phyloP scores from a whole-genome alignment of 2,888 invertebrate genomes.

The Drosophila leonis region DNA sequence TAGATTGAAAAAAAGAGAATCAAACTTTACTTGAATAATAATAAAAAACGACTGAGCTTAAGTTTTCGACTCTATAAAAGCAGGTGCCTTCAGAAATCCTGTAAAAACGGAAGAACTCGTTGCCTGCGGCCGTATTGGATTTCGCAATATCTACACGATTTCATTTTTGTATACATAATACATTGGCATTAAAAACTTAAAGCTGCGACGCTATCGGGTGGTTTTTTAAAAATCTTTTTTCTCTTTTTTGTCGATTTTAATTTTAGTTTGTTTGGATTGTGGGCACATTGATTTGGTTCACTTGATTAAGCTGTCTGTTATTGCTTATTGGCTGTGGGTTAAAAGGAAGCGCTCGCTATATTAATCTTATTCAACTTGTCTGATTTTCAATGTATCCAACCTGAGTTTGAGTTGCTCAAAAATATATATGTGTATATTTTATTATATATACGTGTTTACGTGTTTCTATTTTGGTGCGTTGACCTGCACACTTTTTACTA shows the following conservation, averaged over 20 bases:
- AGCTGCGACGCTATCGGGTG: constrained; percentile 68
- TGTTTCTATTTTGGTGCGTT: constrained; percentile 45
- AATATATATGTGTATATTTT: constrained; percentile 59
- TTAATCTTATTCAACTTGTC: constrained; percentile 73
- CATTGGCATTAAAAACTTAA: constrained; percentile 62
- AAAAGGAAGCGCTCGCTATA: constrained; percentile 78
- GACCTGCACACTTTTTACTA: constrained; percentile 52
- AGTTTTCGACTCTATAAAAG: constrained; percentile 44
- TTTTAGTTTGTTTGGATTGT: constrained; percentile 33
- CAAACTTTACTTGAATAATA: constrained; percentile 31
- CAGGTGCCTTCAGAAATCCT: constrained; percentile 46
- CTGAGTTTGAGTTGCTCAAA: constrained; percentile 82
- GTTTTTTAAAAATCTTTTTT: constrained; percentile 32
- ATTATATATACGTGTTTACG: constrained; percentile 41
- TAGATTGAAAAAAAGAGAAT: constrained; percentile 20
- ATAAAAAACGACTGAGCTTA: constrained; percentile 33
- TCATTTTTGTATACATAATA: constrained; percentile 41
- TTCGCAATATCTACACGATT: constrained; percentile 32
- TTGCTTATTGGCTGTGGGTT: constrained; percentile 75
- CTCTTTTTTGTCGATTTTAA: constrained; percentile 15
- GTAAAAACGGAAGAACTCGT: constrained; percentile 46
- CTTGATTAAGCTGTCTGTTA: constrained; percentile 39
- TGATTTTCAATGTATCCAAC: constrained; percentile 81
- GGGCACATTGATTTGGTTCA: constrained; percentile 46
- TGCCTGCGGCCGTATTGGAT: constrained; percentile 25